These are phyloP conservation scores for Mus minutoides DNA, from an alignment of 2,797 vertebrate genomes.

Conservation along the genomic window DNA sequence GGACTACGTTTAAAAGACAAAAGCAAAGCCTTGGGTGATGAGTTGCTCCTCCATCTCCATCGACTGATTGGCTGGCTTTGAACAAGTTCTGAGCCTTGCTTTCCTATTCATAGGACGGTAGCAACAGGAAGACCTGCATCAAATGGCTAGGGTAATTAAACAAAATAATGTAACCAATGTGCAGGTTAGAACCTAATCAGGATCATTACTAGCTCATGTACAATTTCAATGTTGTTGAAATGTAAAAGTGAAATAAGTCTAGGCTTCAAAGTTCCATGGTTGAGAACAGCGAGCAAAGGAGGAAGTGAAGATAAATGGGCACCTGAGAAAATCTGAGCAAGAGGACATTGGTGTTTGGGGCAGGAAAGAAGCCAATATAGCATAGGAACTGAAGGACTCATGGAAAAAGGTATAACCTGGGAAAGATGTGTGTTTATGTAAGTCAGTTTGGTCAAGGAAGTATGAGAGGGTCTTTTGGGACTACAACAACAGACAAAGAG, in stretches of 20 bases:
- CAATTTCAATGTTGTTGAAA: background rate
- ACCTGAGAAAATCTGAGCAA: background rate
- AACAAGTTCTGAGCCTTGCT: background rate
- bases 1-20: background rate
- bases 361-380: background rate
- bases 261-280: background rate
- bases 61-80: too few relatives aligned
- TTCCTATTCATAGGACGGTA: background rate
- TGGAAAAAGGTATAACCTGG: background rate
- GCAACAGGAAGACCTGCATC: background rate
- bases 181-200: background rate
- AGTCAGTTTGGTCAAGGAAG: background rate
- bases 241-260: background rate
- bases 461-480: background rate
- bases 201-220: background rate
- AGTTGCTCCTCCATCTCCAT: too few relatives aligned
- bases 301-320: background rate
- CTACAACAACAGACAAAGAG: background rate
- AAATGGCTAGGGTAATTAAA: background rate
- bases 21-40: background rate
- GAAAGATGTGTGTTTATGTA: background rate
- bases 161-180: background rate
- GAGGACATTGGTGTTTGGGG: background rate
- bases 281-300: background rate
- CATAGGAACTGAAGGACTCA: background rate